These are phyloP conservation scores for Drosophila kambysellisi DNA, from an alignment of 2,888 invertebrate genomes.

Conservation along the genomic window DNA sequence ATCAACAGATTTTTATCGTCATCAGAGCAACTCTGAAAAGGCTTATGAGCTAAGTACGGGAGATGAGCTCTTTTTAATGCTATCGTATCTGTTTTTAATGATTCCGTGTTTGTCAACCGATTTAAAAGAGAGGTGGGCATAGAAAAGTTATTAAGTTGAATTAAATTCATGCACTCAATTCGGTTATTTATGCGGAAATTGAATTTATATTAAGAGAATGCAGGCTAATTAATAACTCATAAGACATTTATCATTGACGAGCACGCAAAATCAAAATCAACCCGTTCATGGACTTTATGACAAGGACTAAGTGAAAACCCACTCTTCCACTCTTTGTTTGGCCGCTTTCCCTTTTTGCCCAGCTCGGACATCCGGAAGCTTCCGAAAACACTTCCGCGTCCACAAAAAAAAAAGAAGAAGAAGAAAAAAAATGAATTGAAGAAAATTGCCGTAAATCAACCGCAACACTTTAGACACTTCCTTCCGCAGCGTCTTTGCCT, in stretches of 20 bases:
- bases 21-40: conserved; percentile 14
- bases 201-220: conserved; percentile 19
- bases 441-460: conserved; percentile 63
- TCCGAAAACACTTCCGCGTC: conserved; percentile 58
- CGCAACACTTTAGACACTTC: conserved; percentile 67
- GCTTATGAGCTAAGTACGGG: conserved; percentile 27
- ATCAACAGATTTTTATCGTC: conserved; percentile 33
- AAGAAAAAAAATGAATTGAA: conserved; percentile 11
- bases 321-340: neutral
- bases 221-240: conserved; percentile 52
- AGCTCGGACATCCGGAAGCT: conserved; percentile 58
- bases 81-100: conserved; percentile 38
- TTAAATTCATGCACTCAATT: neutral
- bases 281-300: conserved; percentile 43
- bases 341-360: conserved; percentile 20
- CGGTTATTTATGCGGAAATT: conserved; percentile 35
- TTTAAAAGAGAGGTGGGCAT: neutral
- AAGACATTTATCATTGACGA: conserved; percentile 48
- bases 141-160: neutral
- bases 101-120: neutral
- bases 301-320: conserved; percentile 54
- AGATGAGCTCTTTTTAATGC: conserved; percentile 36
- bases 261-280: conserved; percentile 35
- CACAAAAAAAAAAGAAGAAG: conserved; percentile 4
- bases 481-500: conserved; percentile 58